These are phyloP conservation scores for Rallus crepitans DNA, from an alignment of 2,797 vertebrate genomes.

Conservation along the genomic window DNA sequence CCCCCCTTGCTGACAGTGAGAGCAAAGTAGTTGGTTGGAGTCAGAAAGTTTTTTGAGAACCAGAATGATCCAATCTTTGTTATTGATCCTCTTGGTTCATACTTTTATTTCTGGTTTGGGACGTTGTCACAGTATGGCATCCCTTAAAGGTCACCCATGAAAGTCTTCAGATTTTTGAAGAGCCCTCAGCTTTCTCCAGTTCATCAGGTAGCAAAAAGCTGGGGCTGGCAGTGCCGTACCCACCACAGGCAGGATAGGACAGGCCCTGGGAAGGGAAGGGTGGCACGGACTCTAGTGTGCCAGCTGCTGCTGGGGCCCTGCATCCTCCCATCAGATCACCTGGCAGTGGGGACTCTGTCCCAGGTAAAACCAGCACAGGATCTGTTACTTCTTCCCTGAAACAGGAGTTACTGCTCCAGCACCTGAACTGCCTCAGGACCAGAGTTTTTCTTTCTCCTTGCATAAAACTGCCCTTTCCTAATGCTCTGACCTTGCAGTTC, in stretches of 20 bases:
- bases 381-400: not conserved
- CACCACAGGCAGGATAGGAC: not conserved
- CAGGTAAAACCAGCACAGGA: not conserved
- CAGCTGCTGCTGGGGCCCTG: not conserved
- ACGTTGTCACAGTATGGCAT: not conserved
- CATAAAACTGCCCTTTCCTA: not conserved
- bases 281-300: accelerated
- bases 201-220: not conserved
- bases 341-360: not conserved
- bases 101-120: not conserved
- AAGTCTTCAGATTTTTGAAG: not conserved
- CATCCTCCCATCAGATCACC: accelerated
- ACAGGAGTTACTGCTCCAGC: accelerated
- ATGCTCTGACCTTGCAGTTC: not conserved
- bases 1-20: not conserved
- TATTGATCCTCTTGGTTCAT: not conserved
- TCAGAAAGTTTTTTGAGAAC: not conserved
- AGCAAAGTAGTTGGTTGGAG: not conserved
- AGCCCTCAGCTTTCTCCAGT: not conserved
- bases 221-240: not conserved
- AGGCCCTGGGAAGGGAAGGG: not conserved
- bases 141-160: not conserved
- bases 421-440: not conserved
- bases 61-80: not conserved
- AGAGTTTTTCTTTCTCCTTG: not conserved